Conservation (phyloP, 37 sponge, comb jelly and placozoan species). For the Halichondria panicea region DNA sequence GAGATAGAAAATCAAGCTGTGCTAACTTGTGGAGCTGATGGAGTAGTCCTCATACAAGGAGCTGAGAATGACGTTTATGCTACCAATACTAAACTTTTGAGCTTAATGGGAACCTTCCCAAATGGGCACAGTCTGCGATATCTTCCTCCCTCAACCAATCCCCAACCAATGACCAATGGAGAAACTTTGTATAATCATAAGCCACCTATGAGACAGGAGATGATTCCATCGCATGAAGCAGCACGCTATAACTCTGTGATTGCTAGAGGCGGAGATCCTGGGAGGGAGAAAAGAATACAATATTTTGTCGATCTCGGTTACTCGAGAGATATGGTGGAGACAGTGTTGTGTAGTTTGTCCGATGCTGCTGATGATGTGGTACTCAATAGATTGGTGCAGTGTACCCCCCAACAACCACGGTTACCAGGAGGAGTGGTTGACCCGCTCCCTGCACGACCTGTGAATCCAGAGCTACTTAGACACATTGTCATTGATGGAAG, state of each 20-base stretch:
- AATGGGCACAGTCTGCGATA: not conserved
- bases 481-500: slow-evolving; percentile 91
- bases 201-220: too few relatives aligned
- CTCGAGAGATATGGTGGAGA: slow-evolving; percentile 29
- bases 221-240: too few relatives aligned
- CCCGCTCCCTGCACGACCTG: not conserved
- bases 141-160: not conserved
- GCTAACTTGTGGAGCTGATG: not conserved
- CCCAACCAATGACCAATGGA: not conserved
- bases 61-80: slow-evolving; percentile 1
- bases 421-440: not conserved
- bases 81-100: slow-evolving; percentile 20
- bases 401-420: not conserved
- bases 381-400: slow-evolving; percentile 23
- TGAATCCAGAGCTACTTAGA: slow-evolving; percentile 38
- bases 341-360: slow-evolving; percentile 40
- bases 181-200: too few relatives aligned
- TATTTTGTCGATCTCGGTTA: slow-evolving; percentile 43
- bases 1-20: slow-evolving; percentile 3
- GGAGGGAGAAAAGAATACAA: slow-evolving; percentile 8
- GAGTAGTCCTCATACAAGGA: not conserved
- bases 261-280: not conserved
- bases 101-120: not conserved
- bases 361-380: slow-evolving; percentile 51
- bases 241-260: not conserved